Evolutionary conservation across 2,888 invertebrate genomes (phyloP), one percentile per base, ranked within the genome.

Genomic region (Sinhomidia bicolor): DNA sequence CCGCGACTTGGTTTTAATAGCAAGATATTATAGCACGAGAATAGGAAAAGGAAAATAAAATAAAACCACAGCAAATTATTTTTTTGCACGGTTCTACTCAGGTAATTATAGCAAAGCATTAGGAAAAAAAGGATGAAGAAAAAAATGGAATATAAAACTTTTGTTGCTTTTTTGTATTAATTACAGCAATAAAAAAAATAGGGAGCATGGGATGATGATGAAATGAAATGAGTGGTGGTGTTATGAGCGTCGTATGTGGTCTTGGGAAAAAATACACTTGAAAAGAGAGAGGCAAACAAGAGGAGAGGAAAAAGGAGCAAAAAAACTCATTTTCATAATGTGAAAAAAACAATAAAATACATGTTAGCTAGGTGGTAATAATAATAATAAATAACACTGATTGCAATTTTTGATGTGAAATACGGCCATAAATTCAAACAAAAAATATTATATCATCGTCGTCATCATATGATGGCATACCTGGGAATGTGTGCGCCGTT

Each of bases 401-500:
- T 78, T 78, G 20, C 6, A 20, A 29, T 78, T 32, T 74, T 17
- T 74, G 32, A 74, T 74, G 6, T 41, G 10, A 41, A 74, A 47
- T 47, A 74, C 12, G n/a, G 26, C 6, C 32, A 36, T 41, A 57
- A 76, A 68, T 76, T n/a, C n/a, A n/a, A n/a, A n/a, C n/a, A n/a
- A n/a, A n/a, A n/a, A n/a, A n/a, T n/a, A n/a, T n/a, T n/a, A n/a
- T n/a, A n/a, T n/a, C n/a, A n/a, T n/a, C n/a, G n/a, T n/a, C n/a
- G n/a, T n/a, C n/a, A n/a, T n/a, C n/a, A n/a, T n/a, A n/a, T n/a
- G n/a, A n/a, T n/a, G n/a, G n/a, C n/a, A n/a, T 91, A 91, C 90
- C 90, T 85, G 90, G 90, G 44, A 81, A 68, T 26, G 78, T 60
- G 44, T 88, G 87, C 36, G 88, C 89, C 79, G 44, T 86, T 41